Evolutionary conservation across 2,797 vertebrate species (phyloP), one percentile per base, ranked within the genome.

Genomic region (Schizothorax lantsangensis): DNA sequence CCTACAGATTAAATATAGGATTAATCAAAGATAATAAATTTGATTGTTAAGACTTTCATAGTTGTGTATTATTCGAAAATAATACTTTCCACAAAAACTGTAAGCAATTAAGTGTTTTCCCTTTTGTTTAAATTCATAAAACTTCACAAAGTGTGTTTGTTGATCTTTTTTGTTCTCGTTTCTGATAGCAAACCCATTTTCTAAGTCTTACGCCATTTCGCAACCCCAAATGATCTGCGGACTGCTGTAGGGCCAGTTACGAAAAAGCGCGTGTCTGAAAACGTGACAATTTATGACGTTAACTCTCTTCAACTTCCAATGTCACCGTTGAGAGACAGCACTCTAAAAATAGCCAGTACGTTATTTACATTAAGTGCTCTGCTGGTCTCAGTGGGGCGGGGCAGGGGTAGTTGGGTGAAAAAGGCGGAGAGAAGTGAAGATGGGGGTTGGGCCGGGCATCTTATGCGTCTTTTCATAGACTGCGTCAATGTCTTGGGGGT

Each of bases 301-400:
- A 78, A 52, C 49, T 86, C 84, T 86, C 69, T 62, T 83, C 77
- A 91, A 89, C 89, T 73, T 45, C 79, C 81, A 88, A 84, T 81
- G 89, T 89, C 89, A 88, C 72, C 10, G 74, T 49, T 68, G n/a
- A 80, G 52, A 84, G 43, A 40, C 72, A 71, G 87, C 84, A 43
- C 9, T 93, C 95, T 94, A 94, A 95, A 96, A 95, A 96, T 95
- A 96, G 92, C 90, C 87, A 80, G 84, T 89, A 68, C 86, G 87
- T 92, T 95, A 94, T 94, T 94, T 94, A 92, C 92, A 94, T 95
- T 94, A 95, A 96, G 95, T 95, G 95, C 95, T 93, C 88, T 86
- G 71, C 73, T 83, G 59, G 59, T 88, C 88, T 92, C 79, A 9
- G 12, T 5, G n/a, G 88, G 82, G 21, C 3, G 87, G 92, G 92